Evolutionary conservation across 2,113 vertebrate genomes (phyloP).

Genomic region (Aegotheles bennettii): DNA sequence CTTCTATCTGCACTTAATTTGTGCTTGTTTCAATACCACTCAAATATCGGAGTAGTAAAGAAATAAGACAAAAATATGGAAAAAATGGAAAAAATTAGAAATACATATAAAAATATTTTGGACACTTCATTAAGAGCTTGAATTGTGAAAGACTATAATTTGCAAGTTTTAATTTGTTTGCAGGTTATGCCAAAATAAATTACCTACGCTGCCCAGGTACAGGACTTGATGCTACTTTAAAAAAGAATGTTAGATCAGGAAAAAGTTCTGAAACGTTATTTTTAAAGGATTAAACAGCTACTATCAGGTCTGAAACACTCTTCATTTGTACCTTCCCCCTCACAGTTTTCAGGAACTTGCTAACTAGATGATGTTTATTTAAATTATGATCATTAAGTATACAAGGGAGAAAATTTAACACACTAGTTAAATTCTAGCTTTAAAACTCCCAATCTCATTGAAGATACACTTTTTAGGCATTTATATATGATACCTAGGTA

Average conservation of each 20-base stretch:
- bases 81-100: neutral
- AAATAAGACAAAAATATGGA: neutral
- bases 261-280: neutral
- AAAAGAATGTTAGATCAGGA: neutral
- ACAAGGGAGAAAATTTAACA: neutral
- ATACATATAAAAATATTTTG: neutral
- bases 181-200: neutral
- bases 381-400: neutral
- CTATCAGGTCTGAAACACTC: neutral
- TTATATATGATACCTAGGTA: neutral
- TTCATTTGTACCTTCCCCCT: neutral
- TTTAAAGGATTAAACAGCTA: neutral
- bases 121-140: neutral
- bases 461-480: neutral
- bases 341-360: neutral
- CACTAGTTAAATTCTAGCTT: neutral
- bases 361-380: neutral
- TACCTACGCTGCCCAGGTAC: neutral
- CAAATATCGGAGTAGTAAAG: neutral
- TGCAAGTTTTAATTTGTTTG: neutral
- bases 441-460: neutral
- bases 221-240: neutral
- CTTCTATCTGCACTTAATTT: neutral
- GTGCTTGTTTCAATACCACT: neutral
- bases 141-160: neutral